Conservation (phyloP, 2,888 invertebrate species). For the Notocelia uddmanniana region DNA sequence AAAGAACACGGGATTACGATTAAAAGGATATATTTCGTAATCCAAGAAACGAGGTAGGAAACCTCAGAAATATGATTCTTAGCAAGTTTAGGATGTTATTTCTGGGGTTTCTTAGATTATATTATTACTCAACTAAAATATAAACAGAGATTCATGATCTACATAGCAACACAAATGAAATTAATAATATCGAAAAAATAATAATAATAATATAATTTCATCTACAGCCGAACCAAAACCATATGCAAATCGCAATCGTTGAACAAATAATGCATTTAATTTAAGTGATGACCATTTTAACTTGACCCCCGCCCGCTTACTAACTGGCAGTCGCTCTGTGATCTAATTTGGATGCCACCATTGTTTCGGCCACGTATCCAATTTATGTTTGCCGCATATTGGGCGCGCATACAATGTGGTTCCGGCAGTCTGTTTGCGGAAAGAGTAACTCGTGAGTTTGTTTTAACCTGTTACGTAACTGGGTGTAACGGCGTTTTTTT, state of each 20-base stretch:
- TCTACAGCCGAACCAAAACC: not conserved
- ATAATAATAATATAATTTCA: not conserved
- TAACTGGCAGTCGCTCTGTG: not conserved
- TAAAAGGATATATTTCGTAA: too few species aligned
- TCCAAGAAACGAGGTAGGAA: too few species aligned
- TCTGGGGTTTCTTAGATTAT: too few species aligned
- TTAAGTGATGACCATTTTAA: constrained; percentile 1
- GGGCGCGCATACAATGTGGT: constrained; percentile 24
- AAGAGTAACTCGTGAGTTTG: not conserved
- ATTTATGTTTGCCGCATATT: constrained; percentile 42
- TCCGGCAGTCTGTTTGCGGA: constrained; percentile 5
- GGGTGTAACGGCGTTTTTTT: not conserved
- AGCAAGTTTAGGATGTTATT: too few species aligned
- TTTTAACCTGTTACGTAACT: constrained; percentile 15
- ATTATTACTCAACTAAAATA: too few species aligned
- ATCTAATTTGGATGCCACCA: constrained; percentile 38
- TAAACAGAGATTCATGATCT: too few species aligned
- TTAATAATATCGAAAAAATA: too few species aligned
- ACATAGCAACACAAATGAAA: too few species aligned
- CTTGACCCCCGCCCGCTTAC: not conserved
- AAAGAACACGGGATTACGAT: too few species aligned
- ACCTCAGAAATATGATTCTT: too few species aligned
- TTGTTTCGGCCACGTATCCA: constrained; percentile 42
- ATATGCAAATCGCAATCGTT: constrained; percentile 10
- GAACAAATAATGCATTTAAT: constrained; percentile 30